Evolutionary conservation across 2,113 vertebrate species (phyloP).

Genomic region (Pipa parva): DNA sequence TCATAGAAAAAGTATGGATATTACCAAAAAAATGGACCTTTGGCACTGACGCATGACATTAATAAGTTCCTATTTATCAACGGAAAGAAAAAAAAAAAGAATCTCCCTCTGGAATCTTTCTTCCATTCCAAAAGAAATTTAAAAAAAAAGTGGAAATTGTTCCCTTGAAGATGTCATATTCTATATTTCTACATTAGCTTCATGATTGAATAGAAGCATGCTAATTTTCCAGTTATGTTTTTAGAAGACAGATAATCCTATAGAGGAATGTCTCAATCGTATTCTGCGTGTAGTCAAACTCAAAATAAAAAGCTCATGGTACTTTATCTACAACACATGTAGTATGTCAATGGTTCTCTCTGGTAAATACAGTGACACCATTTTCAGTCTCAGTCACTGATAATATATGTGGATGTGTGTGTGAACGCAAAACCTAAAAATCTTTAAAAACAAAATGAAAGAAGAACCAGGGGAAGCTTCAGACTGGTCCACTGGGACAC

Average conservation of each 20-base stretch:
- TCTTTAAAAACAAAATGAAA: no score
- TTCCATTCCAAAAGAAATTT: background rate
- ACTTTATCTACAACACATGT: background rate
- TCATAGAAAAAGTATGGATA: background rate
- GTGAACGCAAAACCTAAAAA: no score
- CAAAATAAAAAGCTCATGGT: background rate
- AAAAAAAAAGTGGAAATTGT: background rate
- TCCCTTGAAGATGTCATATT: constrained; percentile 14
- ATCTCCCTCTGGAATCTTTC: background rate
- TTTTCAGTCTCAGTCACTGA: background rate
- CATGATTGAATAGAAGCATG: constrained; percentile 22
- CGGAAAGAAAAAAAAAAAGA: background rate
- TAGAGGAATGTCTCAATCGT: constrained; percentile 15
- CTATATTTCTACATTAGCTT: constrained; percentile 10
- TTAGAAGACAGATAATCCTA: constrained; percentile 24
- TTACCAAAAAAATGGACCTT: background rate
- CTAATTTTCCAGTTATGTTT: constrained; percentile 16
- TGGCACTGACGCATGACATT: background rate
- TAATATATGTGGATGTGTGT: no score
- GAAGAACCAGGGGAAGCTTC: no score
- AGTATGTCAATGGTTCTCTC: background rate
- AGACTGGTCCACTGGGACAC: no score
- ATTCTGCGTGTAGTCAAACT: background rate
- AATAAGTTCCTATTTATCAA: background rate
- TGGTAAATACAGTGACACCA: background rate